phyloP scores from a whole-genome alignment of 2,113 vertebrate genomes.

The Microcebus griseorufus region DNA sequence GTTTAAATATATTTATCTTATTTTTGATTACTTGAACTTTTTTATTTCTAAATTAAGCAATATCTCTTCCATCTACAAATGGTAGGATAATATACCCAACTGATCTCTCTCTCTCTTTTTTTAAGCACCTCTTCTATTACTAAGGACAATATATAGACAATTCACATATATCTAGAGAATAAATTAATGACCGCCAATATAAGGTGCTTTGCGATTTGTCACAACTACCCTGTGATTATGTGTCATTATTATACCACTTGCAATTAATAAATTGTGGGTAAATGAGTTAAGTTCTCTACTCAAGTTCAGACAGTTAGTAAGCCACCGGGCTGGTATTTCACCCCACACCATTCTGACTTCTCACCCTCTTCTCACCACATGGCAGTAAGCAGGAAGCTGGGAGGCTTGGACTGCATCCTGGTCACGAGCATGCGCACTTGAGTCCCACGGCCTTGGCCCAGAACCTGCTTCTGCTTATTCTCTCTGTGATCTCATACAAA shows the following conservation, averaged over 20 bases:
- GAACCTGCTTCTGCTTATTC: neutral
- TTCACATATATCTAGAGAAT: neutral
- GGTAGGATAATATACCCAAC: neutral
- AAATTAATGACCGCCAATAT: neutral
- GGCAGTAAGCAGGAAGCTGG: neutral
- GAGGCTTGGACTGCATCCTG: fast-evolving
- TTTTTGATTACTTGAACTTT: neutral
- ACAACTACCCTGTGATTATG: neutral
- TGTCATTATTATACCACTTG: neutral
- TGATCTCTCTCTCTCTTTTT: neutral
- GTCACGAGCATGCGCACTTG: neutral
- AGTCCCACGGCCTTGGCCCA: neutral
- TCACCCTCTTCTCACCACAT: neutral
- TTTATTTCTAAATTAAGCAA: slow-evolving; percentile 54
- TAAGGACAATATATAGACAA: neutral
- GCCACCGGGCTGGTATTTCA: neutral
- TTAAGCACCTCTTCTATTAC: neutral
- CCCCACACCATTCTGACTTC: neutral
- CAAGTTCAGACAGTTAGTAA: neutral
- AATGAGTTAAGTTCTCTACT: neutral
- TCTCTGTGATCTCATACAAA: neutral
- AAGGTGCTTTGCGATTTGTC: neutral
- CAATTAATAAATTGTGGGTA: slow-evolving; percentile 13
- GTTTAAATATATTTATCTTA: neutral
- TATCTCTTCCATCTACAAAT: neutral